Conservation (phyloP, 2,888 invertebrate species). For the Camptogramma bilineatum region DNA sequence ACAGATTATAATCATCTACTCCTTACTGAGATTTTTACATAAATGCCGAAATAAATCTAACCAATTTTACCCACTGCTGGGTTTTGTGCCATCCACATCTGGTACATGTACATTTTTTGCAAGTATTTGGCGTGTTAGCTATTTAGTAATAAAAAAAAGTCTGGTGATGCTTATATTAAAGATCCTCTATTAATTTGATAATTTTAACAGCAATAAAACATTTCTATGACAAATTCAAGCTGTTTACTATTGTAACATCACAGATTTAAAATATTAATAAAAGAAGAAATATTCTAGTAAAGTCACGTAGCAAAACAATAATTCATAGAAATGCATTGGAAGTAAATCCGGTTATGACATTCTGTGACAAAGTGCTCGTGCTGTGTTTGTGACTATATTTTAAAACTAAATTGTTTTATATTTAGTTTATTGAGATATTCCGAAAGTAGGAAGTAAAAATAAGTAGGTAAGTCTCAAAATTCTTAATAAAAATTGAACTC, state of each 20-base stretch:
- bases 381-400: slow-evolving; percentile 48
- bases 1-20: no score
- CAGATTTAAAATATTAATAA: slow-evolving; percentile 57
- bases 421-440: slow-evolving; percentile 33
- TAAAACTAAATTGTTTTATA: slow-evolving; percentile 37
- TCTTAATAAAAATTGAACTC: no score
- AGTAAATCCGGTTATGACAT: slow-evolving; percentile 62
- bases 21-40: no score
- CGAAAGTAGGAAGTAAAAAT: no score
- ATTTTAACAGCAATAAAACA: slow-evolving; percentile 17
- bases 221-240: slow-evolving; percentile 18
- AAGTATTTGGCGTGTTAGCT: no score
- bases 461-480: no score
- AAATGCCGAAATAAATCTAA: no score
- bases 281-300: slow-evolving; percentile 58
- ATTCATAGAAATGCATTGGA: slow-evolving; percentile 66
- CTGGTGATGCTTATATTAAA: not conserved
- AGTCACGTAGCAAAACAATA: slow-evolving; percentile 73
- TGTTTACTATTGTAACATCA: slow-evolving; percentile 24
- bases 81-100: no score
- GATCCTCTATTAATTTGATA: not conserved
- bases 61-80: no score
- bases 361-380: slow-evolving; percentile 58
- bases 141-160: not conserved
- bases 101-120: no score